Evolutionary conservation across 2,888 invertebrate species (phyloP).

Genomic region (Cosmopolites sordidus): DNA sequence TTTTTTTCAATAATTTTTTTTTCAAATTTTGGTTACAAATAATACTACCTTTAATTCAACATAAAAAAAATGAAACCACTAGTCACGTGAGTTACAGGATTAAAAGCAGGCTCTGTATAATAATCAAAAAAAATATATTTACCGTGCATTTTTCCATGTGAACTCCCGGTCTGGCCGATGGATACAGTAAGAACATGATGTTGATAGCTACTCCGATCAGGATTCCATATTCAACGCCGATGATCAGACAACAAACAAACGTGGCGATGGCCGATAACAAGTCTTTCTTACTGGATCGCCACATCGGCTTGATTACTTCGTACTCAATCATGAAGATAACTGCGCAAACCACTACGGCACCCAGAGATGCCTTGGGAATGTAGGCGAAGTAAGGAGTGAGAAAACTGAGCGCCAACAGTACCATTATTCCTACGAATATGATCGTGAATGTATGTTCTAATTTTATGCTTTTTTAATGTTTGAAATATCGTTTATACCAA

Average conservation of each 20-base stretch:
- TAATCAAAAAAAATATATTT: slow-evolving; percentile 30
- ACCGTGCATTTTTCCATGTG: slow-evolving; percentile 69
- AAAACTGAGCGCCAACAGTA: slow-evolving; percentile 76
- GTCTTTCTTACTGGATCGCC: slow-evolving; percentile 77
- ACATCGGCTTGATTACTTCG: slow-evolving; percentile 80
- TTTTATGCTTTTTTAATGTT: too few relatives aligned
- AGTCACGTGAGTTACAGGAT: too few relatives aligned
- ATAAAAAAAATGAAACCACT: neutral
- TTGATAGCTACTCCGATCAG: slow-evolving; percentile 77
- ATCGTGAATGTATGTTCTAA: too few relatives aligned
- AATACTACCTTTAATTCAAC: too few relatives aligned
- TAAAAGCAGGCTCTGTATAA: neutral
- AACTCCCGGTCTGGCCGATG: slow-evolving; percentile 74
- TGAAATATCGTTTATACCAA: too few relatives aligned
- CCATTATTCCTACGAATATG: slow-evolving; percentile 71
- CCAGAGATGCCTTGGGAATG: slow-evolving; percentile 84
- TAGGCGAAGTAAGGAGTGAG: slow-evolving; percentile 86
- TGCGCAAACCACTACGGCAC: slow-evolving; percentile 91
- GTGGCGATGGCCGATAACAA: slow-evolving; percentile 78
- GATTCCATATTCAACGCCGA: slow-evolving; percentile 86
- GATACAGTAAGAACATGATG: slow-evolving; percentile 71
- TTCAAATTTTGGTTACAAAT: too few relatives aligned
- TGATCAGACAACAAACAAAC: slow-evolving; percentile 72
- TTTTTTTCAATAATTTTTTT: too few relatives aligned
- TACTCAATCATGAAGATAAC: slow-evolving; percentile 94